Evolutionary conservation across 2,888 invertebrate species (phyloP).

Genomic region (Notodonta ziczac): DNA sequence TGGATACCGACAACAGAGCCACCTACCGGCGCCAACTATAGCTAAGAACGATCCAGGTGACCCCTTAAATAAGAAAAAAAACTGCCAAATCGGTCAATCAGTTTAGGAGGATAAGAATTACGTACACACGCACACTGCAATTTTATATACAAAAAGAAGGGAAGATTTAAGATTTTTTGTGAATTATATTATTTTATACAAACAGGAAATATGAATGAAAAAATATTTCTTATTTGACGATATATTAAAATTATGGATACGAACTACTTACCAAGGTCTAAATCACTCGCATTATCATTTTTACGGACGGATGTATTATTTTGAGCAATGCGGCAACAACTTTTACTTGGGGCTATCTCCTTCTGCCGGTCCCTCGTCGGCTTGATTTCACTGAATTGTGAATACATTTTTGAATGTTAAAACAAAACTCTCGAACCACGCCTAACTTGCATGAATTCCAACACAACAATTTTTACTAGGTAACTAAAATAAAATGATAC

Average conservation of each 20-base stretch:
- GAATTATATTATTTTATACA: no score
- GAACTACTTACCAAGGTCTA: slow-evolving; percentile 71
- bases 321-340: slow-evolving; percentile 56
- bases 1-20: no score
- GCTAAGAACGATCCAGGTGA: no score
- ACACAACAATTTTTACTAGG: slow-evolving; percentile 23
- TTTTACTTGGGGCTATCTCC: slow-evolving; percentile 48
- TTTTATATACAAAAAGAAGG: no score
- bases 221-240: no score
- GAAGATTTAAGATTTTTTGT: no score
- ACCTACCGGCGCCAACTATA: no score
- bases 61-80: no score
- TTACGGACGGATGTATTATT: slow-evolving; percentile 73
- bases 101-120: no score
- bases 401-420: slow-evolving; percentile 42
- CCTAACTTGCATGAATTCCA: slow-evolving; percentile 35
- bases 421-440: slow-evolving; percentile 25
- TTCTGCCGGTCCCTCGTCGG: slow-evolving; percentile 52
- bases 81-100: no score
- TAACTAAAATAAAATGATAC: slow-evolving; percentile 40
- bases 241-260: slow-evolving; percentile 10
- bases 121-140: no score
- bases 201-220: no score
- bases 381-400: slow-evolving; percentile 57
- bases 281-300: slow-evolving; percentile 61